These are phyloP conservation scores for Leucoptera coffeella DNA, from an alignment of 2,888 invertebrate species.

Conservation along the genomic window DNA sequence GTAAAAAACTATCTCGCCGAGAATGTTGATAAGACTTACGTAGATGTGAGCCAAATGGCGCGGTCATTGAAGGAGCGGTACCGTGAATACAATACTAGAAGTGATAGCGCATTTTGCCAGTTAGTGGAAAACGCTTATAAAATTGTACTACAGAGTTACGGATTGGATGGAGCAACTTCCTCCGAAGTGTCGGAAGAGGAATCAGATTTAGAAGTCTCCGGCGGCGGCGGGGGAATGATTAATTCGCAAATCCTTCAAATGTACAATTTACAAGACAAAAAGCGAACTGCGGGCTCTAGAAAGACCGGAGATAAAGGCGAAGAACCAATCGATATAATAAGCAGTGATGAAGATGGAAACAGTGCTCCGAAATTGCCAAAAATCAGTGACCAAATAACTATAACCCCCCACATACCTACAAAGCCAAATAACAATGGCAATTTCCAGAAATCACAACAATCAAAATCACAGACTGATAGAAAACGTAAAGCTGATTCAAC, in stretches of 20 bases:
- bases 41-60: conserved; percentile 81
- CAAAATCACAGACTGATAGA: conserved; percentile 20
- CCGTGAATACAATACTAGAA: conserved; percentile 74
- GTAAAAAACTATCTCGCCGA: conserved; percentile 73
- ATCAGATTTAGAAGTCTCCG: conserved; percentile 67
- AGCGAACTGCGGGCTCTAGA: conserved; percentile 25
- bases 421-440: conserved; percentile 18
- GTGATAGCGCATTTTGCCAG: conserved; percentile 70
- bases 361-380: conserved; percentile 39
- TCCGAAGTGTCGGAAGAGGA: conserved; percentile 57
- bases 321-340: conserved; percentile 39
- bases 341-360: conserved; percentile 34
- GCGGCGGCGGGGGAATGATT: conserved; percentile 73
- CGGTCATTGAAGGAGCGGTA: conserved; percentile 66
- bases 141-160: conserved; percentile 64
- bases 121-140: conserved; percentile 74
- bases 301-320: conserved; percentile 31
- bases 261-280: conserved; percentile 47
- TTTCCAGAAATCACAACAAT: conserved; percentile 19
- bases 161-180: conserved; percentile 52
- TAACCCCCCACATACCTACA: conserved; percentile 34
- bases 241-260: conserved; percentile 49
- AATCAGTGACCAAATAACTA: conserved; percentile 43
- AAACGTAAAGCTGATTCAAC: conserved; percentile 29
- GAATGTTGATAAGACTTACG: conserved; percentile 72